Evolutionary conservation across 2,888 invertebrate species (phyloP), one percentile per base, ranked within the genome.

Genomic region (Leptodirus hochenwartii): DNA sequence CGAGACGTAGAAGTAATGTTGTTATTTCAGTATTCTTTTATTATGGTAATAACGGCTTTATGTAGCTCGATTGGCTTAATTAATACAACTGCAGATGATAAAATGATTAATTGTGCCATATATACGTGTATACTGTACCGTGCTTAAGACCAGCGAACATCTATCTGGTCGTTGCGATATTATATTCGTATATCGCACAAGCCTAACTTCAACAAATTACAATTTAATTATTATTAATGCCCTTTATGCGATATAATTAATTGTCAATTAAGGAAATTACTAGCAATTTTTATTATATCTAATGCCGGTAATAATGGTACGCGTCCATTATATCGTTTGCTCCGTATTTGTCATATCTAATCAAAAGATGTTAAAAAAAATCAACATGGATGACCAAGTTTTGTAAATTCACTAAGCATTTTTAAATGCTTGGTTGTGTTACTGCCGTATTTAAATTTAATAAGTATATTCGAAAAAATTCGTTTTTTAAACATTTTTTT

Each of bases 231-330:
- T 44, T 43, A 44, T 44, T 44, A 43, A 44, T 44, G 42, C 40
- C 34, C 33, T 43, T 40, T 41, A 40, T 37, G 44, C 46, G 47
- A 49, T 49, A 47, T 41, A 45, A 41, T 44, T 50, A 50, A 50
- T 51, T 42, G 44, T 37, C 43, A 41, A 44, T 48, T 50, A 51
- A 50, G 49, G 46, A 45, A 48, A 51, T 51, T 51, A 50, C 47
- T 38, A 43, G 43, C 15, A 43, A 41, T 40, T 41, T 37, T 42
- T 39, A 39, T 41, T 37, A 33, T 30, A 22, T 25, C 27, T 39
- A 34, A 34, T 39, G 26, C 27, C 23, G 17, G 27, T 34, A n/a
- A n/a, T n/a, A 34, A 37, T 37, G 31, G 34, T 26, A 22, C 15
- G 26, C 31, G 34, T 29, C 27, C 34, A 34, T 36, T 36, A 34